Conservation (phyloP, 1,140 invertebrate genomes). For the Calliopsis andreniformis region DNA sequence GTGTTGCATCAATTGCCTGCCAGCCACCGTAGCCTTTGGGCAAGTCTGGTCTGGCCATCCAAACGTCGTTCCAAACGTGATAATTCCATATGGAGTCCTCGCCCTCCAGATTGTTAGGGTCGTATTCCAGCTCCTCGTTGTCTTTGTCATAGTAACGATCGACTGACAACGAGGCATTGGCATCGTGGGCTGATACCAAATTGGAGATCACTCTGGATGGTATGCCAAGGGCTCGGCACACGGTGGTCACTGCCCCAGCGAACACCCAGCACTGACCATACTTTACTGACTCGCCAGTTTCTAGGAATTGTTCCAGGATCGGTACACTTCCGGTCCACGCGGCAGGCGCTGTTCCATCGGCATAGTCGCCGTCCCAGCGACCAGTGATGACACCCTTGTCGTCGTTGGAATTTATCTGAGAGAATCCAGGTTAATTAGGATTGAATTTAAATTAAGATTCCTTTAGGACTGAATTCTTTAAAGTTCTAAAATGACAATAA, state of each 20-base stretch:
- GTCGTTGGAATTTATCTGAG: slow-evolving; percentile 84
- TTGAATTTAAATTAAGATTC: too few relatives aligned
- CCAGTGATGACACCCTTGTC: slow-evolving; percentile 83
- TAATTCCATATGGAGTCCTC: slow-evolving; percentile 84
- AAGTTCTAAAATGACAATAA: too few relatives aligned
- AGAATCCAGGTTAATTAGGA: neutral
- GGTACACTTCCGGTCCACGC: slow-evolving; percentile 83
- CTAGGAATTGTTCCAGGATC: slow-evolving; percentile 83
- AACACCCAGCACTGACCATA: slow-evolving; percentile 89
- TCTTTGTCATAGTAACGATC: slow-evolving; percentile 83
- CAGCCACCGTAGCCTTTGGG: slow-evolving; percentile 83
- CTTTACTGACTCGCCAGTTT: slow-evolving; percentile 81
- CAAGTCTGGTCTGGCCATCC: slow-evolving; percentile 86
- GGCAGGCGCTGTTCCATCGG: slow-evolving; percentile 82
- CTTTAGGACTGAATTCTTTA: too few relatives aligned
- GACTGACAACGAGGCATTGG: slow-evolving; percentile 83
- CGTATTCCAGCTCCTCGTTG: slow-evolving; percentile 78
- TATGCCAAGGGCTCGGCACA: slow-evolving; percentile 84
- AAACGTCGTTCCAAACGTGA: slow-evolving; percentile 89
- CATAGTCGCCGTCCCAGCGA: slow-evolving; percentile 86
- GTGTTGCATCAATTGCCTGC: slow-evolving; percentile 86
- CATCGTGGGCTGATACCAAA: slow-evolving; percentile 85
- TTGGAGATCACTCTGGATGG: slow-evolving; percentile 84
- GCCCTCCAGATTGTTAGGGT: slow-evolving; percentile 67
- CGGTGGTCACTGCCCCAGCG: slow-evolving; percentile 84